Conservation (phyloP, 1,140 invertebrate species). For the Conopomorpha cramerella region DNA sequence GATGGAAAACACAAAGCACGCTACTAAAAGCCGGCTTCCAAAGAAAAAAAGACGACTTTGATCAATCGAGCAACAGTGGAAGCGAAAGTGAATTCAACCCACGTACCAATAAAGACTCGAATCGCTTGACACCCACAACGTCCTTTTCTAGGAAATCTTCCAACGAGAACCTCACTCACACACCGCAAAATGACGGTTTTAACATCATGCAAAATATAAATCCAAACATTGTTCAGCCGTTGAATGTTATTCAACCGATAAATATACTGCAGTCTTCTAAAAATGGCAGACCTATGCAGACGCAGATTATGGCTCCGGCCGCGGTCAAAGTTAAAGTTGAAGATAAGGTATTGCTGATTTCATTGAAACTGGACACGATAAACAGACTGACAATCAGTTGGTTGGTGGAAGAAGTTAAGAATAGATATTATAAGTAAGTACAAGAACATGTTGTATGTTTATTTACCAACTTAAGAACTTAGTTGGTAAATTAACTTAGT, state of each 20-base stretch:
- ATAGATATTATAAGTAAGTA: slow-evolving; percentile 71
- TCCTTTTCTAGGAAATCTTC: slow-evolving; percentile 27
- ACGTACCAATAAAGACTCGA: slow-evolving; percentile 7
- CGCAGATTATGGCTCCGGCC: slow-evolving; percentile 41
- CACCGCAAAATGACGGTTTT: slow-evolving; percentile 26
- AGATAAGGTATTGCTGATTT: slow-evolving; percentile 67
- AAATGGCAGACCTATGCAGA: slow-evolving; percentile 35
- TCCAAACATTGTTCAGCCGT: slow-evolving; percentile 33
- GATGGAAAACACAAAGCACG: slow-evolving; percentile 45
- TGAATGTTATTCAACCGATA: slow-evolving; percentile 48
- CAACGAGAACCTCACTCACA: slow-evolving; percentile 16
- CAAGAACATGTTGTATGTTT: no score
- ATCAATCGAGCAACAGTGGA: slow-evolving; percentile 37
- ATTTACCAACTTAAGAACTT: no score
- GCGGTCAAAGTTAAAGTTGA: slow-evolving; percentile 68
- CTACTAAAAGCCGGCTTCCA: slow-evolving; percentile 47
- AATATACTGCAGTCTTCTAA: slow-evolving; percentile 37
- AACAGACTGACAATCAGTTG: slow-evolving; percentile 67
- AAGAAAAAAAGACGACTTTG: slow-evolving; percentile 23
- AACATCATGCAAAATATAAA: slow-evolving; percentile 36
- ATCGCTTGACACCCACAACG: slow-evolving; percentile 10
- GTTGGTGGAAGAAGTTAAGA: slow-evolving; percentile 70
- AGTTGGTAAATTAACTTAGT: no score
- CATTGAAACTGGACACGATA: slow-evolving; percentile 62
- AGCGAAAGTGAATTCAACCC: slow-evolving; percentile 29